Evolutionary conservation across 2,888 invertebrate species (phyloP).

Genomic region (Scaptomyza flava): DNA sequence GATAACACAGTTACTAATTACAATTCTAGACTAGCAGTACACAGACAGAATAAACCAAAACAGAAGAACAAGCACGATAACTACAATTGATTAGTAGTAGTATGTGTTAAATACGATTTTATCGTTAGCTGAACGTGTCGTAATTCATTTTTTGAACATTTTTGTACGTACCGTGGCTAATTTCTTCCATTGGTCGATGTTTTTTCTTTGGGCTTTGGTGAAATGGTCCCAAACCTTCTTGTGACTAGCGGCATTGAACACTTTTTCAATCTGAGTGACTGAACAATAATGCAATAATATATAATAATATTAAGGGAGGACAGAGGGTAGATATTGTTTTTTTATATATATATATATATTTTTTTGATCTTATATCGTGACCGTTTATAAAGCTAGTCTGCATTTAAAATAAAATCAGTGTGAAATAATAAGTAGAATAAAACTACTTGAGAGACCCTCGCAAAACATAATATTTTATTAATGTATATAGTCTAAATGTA

Average conservation of each 20-base stretch:
- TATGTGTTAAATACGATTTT: constrained; percentile 42
- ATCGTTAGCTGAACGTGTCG: constrained; percentile 55
- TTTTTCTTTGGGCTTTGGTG: constrained; percentile 99
- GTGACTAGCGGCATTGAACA: constrained; percentile 97
- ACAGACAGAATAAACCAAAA: not conserved
- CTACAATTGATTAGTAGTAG: constrained; percentile 27
- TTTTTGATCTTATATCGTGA: constrained; percentile 44
- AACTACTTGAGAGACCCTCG: constrained; percentile 72
- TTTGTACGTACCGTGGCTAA: constrained; percentile 93
- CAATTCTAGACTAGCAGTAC: constrained; percentile 19
- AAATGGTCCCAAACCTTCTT: constrained; percentile 99
- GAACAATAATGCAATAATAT: constrained; percentile 85
- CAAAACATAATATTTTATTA: constrained; percentile 41
- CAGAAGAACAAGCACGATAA: constrained; percentile 29
- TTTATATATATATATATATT: constrained; percentile 30
- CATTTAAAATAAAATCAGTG: constrained; percentile 48
- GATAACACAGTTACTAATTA: constrained; percentile 16
- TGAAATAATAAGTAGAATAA: constrained; percentile 57
- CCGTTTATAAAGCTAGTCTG: constrained; percentile 52
- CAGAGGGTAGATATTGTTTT: constrained; percentile 71
- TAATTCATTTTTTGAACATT: constrained; percentile 68
- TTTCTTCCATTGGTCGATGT: constrained; percentile 99
- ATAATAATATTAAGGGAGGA: constrained; percentile 82
- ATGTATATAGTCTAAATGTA: constrained; percentile 55
- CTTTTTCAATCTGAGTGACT: constrained; percentile 99